phyloP scores from a whole-genome alignment of 2,888 invertebrate species.

The Dicranocentrus wangi region DNA sequence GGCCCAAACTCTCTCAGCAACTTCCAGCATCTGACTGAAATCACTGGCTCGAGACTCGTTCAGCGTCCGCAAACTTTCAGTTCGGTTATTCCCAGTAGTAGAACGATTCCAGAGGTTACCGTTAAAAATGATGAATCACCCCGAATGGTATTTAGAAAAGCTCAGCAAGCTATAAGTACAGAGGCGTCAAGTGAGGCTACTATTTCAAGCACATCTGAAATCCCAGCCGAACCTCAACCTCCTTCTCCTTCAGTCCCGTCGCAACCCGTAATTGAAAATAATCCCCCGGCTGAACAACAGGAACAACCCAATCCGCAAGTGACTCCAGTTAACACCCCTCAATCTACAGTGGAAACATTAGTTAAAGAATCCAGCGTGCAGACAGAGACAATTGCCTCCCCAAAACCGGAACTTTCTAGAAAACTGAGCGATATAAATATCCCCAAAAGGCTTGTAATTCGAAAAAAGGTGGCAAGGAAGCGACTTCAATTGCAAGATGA shows the following conservation, averaged over 20 bases:
- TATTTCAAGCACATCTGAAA: neutral
- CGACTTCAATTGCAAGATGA: constrained; percentile 44
- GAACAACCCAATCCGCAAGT: neutral
- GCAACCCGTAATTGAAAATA: neutral
- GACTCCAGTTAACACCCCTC: neutral
- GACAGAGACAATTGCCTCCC: constrained; percentile 41
- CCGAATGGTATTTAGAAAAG: too few species aligned
- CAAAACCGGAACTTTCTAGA: constrained; percentile 18
- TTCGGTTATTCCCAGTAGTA: neutral
- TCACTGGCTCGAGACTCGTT: constrained; percentile 16
- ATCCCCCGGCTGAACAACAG: neutral
- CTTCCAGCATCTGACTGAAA: constrained; percentile 38
- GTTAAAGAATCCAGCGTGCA: constrained; percentile 50
- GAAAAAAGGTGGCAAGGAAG: constrained; percentile 43
- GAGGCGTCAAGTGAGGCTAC: neutral
- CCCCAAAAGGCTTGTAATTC: constrained; percentile 36
- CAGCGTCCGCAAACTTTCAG: neutral
- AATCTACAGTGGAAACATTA: constrained; percentile 30
- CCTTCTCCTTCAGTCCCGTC: neutral
- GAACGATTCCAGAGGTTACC: too few species aligned
- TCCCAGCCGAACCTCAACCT: too few species aligned
- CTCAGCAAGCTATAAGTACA: neutral
- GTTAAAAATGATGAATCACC: too few species aligned
- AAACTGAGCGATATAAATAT: constrained; percentile 41
- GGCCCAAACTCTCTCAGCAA: constrained; percentile 17